Evolutionary conservation across 2,797 vertebrate genomes (phyloP).

Genomic region (Perodicticus potto): DNA sequence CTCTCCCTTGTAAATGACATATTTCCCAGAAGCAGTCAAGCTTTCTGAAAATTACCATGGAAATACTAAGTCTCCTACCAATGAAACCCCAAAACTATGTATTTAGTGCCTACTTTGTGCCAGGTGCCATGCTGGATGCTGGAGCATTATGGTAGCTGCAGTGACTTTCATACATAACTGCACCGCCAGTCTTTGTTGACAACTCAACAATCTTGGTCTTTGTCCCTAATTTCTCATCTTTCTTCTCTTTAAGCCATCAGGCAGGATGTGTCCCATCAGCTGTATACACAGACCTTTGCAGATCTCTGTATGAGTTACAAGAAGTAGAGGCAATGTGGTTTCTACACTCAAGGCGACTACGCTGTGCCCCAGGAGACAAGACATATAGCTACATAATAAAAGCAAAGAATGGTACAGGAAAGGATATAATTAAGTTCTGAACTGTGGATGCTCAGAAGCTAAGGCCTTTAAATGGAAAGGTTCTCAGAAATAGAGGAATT

Average conservation of each 20-base stretch:
- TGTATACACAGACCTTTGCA: neutral
- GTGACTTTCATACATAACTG: neutral
- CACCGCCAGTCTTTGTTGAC: neutral
- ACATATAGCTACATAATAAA: neutral
- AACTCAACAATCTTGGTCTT: neutral
- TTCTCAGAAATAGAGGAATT: neutral
- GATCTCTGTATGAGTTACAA: neutral
- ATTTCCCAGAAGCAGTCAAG: slow-evolving; percentile 67
- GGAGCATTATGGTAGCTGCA: neutral
- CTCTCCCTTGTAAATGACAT: slow-evolving; percentile 64
- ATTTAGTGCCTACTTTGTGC: neutral
- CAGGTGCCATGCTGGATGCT: neutral
- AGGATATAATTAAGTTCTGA: neutral
- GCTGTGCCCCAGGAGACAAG: neutral
- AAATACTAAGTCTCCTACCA: slow-evolving; percentile 58
- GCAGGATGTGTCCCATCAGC: neutral
- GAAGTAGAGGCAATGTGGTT: neutral
- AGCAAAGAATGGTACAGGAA: neutral
- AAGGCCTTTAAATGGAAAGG: neutral
- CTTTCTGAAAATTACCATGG: slow-evolving; percentile 71
- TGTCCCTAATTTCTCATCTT: slow-evolving; percentile 3
- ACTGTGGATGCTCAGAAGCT: neutral
- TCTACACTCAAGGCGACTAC: neutral
- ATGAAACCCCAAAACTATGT: slow-evolving; percentile 29
- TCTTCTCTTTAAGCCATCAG: neutral